Evolutionary conservation across 2,797 vertebrate species (phyloP), one percentile per base, ranked within the genome.

Genomic region (Discoglossus pictus): DNA sequence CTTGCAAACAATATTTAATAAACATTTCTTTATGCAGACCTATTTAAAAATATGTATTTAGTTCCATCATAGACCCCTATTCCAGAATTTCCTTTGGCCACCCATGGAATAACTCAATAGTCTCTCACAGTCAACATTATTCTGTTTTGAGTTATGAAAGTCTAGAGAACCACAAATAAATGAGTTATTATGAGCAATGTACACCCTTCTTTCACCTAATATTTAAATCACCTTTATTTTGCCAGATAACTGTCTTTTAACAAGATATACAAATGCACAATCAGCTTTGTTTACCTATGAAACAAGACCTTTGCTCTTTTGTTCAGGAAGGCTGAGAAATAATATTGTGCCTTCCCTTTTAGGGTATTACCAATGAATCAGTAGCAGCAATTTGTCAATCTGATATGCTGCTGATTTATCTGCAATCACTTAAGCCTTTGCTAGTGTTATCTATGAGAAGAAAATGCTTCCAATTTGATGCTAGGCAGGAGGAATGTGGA

Each of bases 301-400:
- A 2, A 47, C 55, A 40, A 64, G 42, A 64, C 17, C 44, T 74
- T 13, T 80, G 40, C 48, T 56, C 4, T 71, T 79, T 69, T 31
- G 52, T 77, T 61, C 65, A 73, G 73, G 51, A 55, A 62, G 71
- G 68, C 66, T 17, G 75, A 38, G 73, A 72, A 58, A 65, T 53
- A 68, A 61, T 74, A 44, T 44, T 17, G 74, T 65, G 4, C 34
- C 68, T 75, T 31, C 67, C 48, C 24, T 17, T 74, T 47, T 72
- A 77, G 50, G 55, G 64, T 20, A 74, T 73, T 76, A 56, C 42
- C 54, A 51, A 76, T 64, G n/a, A 68, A 4, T 51, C 67, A 63
- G 13, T 25, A 68, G 7, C 25, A 63, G 47, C 55, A 70, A 66
- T 36, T 64, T 74, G 1, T 73, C 74, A 78, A 71, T 74, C 44